A percentile compares a stretch with the other conserved stretches of the same genome.
Evolutionary conservation across 2,113 vertebrate genomes (phyloP).

Genomic region (Pelecanus crispus): DNA sequence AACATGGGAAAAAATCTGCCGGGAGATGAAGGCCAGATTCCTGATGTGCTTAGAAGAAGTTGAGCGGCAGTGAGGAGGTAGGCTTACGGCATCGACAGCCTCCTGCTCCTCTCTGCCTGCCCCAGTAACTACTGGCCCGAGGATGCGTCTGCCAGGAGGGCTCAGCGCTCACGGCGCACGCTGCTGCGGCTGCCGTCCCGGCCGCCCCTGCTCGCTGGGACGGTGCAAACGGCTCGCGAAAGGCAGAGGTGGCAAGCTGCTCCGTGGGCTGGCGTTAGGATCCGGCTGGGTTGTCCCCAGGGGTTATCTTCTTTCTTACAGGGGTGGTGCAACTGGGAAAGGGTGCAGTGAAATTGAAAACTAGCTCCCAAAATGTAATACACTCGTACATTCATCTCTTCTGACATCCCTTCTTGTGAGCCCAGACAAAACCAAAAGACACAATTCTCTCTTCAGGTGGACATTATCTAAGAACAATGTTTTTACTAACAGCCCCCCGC

Average conservation of each 20-base stretch:
- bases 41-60: neutral
- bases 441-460: neutral
- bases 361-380: neutral
- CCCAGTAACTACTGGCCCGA: neutral
- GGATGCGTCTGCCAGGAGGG: neutral
- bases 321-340: neutral
- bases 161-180: accelerated
- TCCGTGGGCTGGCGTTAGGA: accelerated
- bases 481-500: neutral
- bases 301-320: neutral
- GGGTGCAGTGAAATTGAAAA: neutral
- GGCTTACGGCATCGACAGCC: no score
- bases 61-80: neutral
- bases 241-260: neutral
- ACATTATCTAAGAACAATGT: neutral
- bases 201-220: neutral
- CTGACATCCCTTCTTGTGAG: neutral
- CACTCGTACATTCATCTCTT: accelerated
- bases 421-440: neutral
- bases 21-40: neutral
- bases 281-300: neutral
- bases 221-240: neutral
- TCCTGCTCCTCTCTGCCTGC: neutral
- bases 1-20: neutral
- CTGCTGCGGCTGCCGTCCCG: neutral